phyloP scores from a whole-genome alignment of 2,113 vertebrate genomes.

The Cacatua alba region DNA sequence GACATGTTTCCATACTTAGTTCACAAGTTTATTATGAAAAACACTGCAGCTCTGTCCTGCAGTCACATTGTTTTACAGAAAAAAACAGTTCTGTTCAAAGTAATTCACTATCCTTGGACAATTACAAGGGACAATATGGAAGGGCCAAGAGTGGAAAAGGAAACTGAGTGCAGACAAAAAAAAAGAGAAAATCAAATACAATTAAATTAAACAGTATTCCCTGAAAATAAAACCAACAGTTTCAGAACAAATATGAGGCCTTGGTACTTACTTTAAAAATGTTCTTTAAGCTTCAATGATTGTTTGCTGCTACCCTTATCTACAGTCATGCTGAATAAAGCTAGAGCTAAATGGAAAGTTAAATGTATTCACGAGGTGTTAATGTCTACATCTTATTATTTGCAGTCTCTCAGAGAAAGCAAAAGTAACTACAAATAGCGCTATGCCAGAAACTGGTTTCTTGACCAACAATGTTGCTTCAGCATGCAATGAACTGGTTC shows the following conservation, averaged over 20 bases:
- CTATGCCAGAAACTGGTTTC: slow-evolving; percentile 86
- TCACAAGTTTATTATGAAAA: slow-evolving; percentile 89
- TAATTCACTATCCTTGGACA: slow-evolving; percentile 82
- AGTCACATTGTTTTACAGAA: slow-evolving; percentile 80
- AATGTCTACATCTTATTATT: slow-evolving; percentile 85
- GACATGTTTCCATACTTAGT: slow-evolving; percentile 81
- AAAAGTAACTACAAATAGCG: slow-evolving; percentile 90
- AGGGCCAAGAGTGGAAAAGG: slow-evolving; percentile 71
- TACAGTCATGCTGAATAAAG: slow-evolving; percentile 91
- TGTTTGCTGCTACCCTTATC: slow-evolving; percentile 86
- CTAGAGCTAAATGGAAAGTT: slow-evolving; percentile 87
- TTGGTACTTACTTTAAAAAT: slow-evolving; percentile 83
- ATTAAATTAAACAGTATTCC: slow-evolving; percentile 86
- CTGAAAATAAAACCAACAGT: slow-evolving; percentile 83
- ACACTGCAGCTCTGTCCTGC: slow-evolving; percentile 79
- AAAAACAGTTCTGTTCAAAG: slow-evolving; percentile 79
- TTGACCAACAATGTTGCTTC: slow-evolving; percentile 85
- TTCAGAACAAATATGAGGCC: slow-evolving; percentile 81
- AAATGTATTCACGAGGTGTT: slow-evolving; percentile 85
- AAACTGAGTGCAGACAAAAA: slow-evolving; percentile 77
- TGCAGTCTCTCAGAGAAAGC: slow-evolving; percentile 87
- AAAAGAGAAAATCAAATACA: slow-evolving; percentile 73
- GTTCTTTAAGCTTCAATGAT: slow-evolving; percentile 86
- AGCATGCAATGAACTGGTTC: slow-evolving; percentile 86
- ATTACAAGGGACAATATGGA: slow-evolving; percentile 76